These are phyloP conservation scores for Sarcophaga variegata DNA, from an alignment of 2,888 invertebrate species.

Conservation along the genomic window DNA sequence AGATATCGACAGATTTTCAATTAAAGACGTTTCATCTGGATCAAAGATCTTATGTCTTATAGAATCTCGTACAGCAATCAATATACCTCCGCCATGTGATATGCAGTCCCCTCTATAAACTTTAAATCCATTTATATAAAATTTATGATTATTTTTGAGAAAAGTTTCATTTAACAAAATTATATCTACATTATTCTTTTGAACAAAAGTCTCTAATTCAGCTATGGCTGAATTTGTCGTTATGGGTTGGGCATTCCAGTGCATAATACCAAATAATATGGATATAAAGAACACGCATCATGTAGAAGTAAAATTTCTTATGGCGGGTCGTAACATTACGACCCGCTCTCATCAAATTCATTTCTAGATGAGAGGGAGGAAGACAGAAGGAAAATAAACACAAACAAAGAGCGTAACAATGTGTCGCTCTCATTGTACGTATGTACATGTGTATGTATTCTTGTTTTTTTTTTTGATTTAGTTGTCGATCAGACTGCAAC, in stretches of 20 bases:
- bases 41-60: neutral
- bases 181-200: conserved; percentile 4
- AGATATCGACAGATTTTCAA: neutral
- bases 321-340: fast-evolving
- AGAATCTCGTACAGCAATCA: neutral
- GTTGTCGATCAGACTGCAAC: too few species aligned
- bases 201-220: neutral
- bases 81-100: conserved; percentile 4
- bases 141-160: too few species aligned
- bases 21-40: neutral
- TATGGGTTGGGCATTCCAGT: conserved; percentile 39
- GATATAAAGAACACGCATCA: too few species aligned
- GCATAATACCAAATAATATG: neutral
- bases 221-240: conserved; percentile 10
- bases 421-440: too few species aligned
- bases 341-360: too few species aligned
- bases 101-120: neutral
- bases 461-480: too few species aligned
- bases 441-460: too few species aligned
- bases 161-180: conserved; percentile 17
- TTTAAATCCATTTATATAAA: neutral
- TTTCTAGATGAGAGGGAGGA: too few species aligned
- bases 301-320: fast-evolving
- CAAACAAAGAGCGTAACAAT: too few species aligned
- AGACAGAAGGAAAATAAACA: too few species aligned